Conservation (phyloP, 2,797 vertebrate species). For the Neosilurus hyrtlii region DNA sequence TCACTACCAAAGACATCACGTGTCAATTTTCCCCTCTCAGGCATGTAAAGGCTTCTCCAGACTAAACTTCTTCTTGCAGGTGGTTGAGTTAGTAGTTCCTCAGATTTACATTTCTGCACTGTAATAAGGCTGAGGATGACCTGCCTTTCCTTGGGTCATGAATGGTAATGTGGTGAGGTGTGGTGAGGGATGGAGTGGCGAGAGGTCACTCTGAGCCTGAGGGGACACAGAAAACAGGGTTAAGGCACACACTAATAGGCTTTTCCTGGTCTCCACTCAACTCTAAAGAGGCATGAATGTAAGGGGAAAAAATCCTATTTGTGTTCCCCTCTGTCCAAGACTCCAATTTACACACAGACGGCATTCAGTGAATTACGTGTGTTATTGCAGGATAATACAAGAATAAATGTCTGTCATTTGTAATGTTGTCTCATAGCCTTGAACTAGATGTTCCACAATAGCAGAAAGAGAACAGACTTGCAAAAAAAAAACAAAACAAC, state of each 20-base stretch:
- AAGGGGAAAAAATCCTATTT: conserved; percentile 64
- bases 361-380: conserved; percentile 38
- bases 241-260: conserved; percentile 72
- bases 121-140: conserved; percentile 51
- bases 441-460: background rate
- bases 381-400: conserved; percentile 23
- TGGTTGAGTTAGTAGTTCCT: conserved; percentile 7
- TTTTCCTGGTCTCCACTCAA: conserved; percentile 52
- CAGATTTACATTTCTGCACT: conserved; percentile 41
- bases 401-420: conserved; percentile 5
- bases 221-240: conserved; percentile 72
- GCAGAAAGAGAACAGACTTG: background rate
- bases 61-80: background rate
- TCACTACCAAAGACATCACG: background rate
- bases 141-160: conserved; percentile 49
- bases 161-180: conserved; percentile 54
- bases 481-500: background rate
- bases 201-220: conserved; percentile 74
- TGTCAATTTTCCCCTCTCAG: background rate
- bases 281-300: conserved; percentile 49
- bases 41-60: background rate
- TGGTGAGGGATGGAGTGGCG: conserved; percentile 54
- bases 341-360: conserved; percentile 44
- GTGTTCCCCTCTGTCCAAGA: conserved; percentile 53
- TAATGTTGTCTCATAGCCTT: conserved; percentile 1